These are phyloP conservation scores for Malaclemys terrapin DNA, from an alignment of 2,113 vertebrate species.

Conservation along the genomic window DNA sequence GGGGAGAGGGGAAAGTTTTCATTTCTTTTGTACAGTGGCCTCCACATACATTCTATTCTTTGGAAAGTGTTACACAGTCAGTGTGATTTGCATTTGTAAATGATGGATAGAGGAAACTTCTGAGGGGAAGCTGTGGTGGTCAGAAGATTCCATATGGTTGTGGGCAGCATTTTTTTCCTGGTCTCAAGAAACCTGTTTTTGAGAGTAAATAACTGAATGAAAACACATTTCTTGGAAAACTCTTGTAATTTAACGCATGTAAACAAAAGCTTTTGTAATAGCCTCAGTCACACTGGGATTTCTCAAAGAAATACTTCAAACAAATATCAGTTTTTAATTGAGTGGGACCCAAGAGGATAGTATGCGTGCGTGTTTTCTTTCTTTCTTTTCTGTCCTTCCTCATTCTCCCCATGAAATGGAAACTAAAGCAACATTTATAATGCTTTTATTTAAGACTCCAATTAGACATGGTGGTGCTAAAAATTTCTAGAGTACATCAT, in stretches of 20 bases:
- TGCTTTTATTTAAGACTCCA: constrained; percentile 11
- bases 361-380: not conserved
- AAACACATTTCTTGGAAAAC: constrained; percentile 64
- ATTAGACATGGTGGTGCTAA: not conserved
- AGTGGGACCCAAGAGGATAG: not conserved
- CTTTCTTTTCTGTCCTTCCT: fast-evolving
- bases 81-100: constrained; percentile 51
- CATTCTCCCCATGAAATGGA: not conserved
- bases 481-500: not conserved
- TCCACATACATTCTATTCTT: constrained; percentile 41
- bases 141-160: constrained; percentile 27
- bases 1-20: not conserved
- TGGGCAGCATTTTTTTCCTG: constrained; percentile 34
- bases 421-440: not conserved
- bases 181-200: constrained; percentile 46
- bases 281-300: constrained; percentile 19
- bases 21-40: constrained; percentile 22
- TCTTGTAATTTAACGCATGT: constrained; percentile 53
- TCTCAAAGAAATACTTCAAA: constrained; percentile 48
- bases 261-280: constrained; percentile 65
- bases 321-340: constrained; percentile 58
- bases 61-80: constrained; percentile 26
- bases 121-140: constrained; percentile 27
- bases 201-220: constrained; percentile 64
- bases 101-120: constrained; percentile 20